Base-by-base conservation (phyloP, 2,113 vertebrate species). In the Oncorhynchus keta region DNA sequence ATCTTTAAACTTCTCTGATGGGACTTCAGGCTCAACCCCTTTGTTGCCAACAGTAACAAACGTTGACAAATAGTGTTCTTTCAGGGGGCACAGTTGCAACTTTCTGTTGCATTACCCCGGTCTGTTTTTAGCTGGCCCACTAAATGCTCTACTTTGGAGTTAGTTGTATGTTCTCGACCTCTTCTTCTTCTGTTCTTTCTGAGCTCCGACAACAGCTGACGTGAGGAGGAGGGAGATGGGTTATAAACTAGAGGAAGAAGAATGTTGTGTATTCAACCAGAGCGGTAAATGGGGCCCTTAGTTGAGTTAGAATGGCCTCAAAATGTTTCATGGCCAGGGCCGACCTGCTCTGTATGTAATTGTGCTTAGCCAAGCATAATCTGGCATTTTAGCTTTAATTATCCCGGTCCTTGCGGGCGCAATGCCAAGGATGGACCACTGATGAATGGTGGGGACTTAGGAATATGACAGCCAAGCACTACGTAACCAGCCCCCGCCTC, bases 291-390 rank as follows among this genome's bases (percentile, higher is more conserved):
- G 83, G 39, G 72, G 81, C 82, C 80, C 81, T 73, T 81, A 80
- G 80, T 78, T 85, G 61, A 16, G 76, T 76, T 79, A 72, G 79
- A 82, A 79, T 72, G 77, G 84, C 74, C 85, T 82, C 85, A 87
- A 88, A 84, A 86, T 87, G 85, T 87, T 86, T 81, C 82, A 30
- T 71, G 22, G 49, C 3, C 49, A 16, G 49, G 49, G 49, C 14
- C 49, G 49, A 51, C 49, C 49, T 62, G 7, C 35, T 66, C 69
- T 45, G 76, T 73, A 75, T 83, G 76, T 83, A 86, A 85, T 89
- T 87, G 84, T 84, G 87, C 89, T 89, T 85, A 90, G 84, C 74
- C 78, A 85, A 83, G 89, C 88, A 88, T 87, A 78, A 87, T 89
- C 81, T 88, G 84, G 76, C 85, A 87, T 88, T 88, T 87, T 84